Evolutionary conservation across 2,797 vertebrate species (phyloP), one percentile per base, ranked within the genome.

Genomic region (Acridotheres tristis): DNA sequence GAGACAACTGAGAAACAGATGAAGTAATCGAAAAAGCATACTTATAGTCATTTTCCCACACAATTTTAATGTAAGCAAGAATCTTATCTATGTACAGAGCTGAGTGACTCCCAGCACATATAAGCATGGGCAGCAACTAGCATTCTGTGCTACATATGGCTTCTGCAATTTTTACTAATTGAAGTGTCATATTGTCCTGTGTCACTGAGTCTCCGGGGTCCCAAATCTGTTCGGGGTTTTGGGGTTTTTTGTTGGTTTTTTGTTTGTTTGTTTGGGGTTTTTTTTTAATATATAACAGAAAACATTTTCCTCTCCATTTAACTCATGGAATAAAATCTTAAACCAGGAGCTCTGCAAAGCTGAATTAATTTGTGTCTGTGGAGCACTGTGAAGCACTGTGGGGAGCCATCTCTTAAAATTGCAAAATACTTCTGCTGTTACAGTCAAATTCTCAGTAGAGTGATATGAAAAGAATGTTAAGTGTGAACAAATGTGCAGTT

Each of bases 281-380:
- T 25, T 36, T 23, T 48, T 40, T 11, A 10, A 80, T 58, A 50
- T 38, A 36, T 88, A 76, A 45, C n/a, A 72, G 62, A n/a, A 38
- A 72, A 75, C 1, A 42, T 58, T 93, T 96, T 69, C 36, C 36
- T 5, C 58, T 94, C 80, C 47, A 88, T 94, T 96, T 95, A 86
- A 85, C 48, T 59, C 42, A 21, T 8, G 5, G 43, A 63, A 89
- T 75, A 72, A 59, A 32, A 25, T 72, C 74, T 84, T 86, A 66
- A 61, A 59, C 50, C 43, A 66, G 76, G 19, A 86, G 48, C 25
- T 71, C 77, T 79, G 26, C 19, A 29, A 89, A 91, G 69, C n/a
- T 88, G 85, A 95, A 95, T 91, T 69, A 84, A 92, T 90, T 93
- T 93, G 42, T 69, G 27, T 58, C 57, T 93, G 69, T 74, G 86